Conservation (phyloP, 2,797 vertebrate genomes). For the Trichosurus vulpecula region DNA sequence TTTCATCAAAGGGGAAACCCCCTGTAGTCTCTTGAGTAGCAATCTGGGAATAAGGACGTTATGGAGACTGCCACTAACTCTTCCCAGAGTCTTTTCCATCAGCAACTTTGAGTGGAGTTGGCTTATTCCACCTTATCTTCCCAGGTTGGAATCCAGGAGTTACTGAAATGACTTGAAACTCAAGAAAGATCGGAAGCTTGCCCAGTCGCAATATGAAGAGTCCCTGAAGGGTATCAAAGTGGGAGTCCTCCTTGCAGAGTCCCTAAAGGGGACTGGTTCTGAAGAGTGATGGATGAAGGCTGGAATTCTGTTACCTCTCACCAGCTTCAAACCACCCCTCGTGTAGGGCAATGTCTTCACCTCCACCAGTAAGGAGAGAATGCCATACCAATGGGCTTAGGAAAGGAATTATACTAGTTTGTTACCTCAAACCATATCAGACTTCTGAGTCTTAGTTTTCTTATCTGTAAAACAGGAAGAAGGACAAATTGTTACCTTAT, state of each 20-base stretch:
- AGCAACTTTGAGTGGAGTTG: not conserved
- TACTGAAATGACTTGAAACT: not conserved
- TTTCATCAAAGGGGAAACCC: not conserved
- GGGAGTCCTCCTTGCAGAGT: no score
- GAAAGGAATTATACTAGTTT: not conserved
- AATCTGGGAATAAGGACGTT: not conserved
- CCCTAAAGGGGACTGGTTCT: not conserved
- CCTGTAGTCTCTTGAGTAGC: not conserved
- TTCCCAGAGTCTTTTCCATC: not conserved
- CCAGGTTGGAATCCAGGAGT: not conserved
- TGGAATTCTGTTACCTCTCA: not conserved
- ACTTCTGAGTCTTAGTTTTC: not conserved
- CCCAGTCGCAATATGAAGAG: not conserved
- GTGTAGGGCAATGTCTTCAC: not conserved
- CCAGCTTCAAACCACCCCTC: not conserved
- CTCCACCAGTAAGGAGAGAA: not conserved
- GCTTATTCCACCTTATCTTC: not conserved
- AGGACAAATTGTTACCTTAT: not conserved
- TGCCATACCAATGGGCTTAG: not conserved
- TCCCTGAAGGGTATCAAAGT: not conserved
- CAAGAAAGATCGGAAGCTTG: not conserved
- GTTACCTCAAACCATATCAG: not conserved
- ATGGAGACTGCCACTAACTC: not conserved
- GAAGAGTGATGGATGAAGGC: not conserved
- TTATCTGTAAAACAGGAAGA: not conserved